These are phyloP conservation scores for Zingel zingel DNA, from an alignment of 2,113 vertebrate species.

Conservation along the genomic window DNA sequence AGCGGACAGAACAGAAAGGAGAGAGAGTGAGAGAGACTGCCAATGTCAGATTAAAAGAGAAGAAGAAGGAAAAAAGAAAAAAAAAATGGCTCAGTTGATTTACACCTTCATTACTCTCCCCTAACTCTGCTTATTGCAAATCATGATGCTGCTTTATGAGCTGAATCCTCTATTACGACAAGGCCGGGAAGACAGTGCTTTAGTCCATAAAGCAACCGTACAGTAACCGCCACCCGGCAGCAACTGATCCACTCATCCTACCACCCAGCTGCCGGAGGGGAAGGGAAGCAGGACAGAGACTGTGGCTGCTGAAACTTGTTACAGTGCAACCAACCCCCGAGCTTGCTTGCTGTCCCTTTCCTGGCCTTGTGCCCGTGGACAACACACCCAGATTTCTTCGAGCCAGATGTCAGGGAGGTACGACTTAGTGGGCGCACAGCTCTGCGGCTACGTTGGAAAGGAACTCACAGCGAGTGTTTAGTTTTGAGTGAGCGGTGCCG, in stretches of 20 bases:
- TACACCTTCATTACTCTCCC: conserved; percentile 79
- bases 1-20: conserved; percentile 32
- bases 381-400: conserved; percentile 13
- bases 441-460: conserved; percentile 21
- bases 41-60: conserved; percentile 69
- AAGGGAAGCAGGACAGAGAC: conserved; percentile 27
- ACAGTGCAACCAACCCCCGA: not conserved
- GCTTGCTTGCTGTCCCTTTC: not conserved
- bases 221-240: conserved; percentile 67
- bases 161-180: conserved; percentile 76
- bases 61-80: conserved; percentile 22
- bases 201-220: conserved; percentile 76
- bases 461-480: conserved; percentile 73
- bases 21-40: conserved; percentile 45
- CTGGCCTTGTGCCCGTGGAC: conserved; percentile 28
- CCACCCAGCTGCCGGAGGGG: conserved; percentile 24
- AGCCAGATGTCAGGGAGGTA: conserved; percentile 39
- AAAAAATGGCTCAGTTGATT: conserved; percentile 72
- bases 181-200: conserved; percentile 65
- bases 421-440: conserved; percentile 25
- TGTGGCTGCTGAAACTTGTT: conserved; percentile 7
- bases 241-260: conserved; percentile 50
- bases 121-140: conserved; percentile 78
- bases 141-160: conserved; percentile 80
- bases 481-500: conserved; percentile 43